Evolutionary conservation across 92 coral and sea anemone species (phyloP).

Genomic region (Porites rus): DNA sequence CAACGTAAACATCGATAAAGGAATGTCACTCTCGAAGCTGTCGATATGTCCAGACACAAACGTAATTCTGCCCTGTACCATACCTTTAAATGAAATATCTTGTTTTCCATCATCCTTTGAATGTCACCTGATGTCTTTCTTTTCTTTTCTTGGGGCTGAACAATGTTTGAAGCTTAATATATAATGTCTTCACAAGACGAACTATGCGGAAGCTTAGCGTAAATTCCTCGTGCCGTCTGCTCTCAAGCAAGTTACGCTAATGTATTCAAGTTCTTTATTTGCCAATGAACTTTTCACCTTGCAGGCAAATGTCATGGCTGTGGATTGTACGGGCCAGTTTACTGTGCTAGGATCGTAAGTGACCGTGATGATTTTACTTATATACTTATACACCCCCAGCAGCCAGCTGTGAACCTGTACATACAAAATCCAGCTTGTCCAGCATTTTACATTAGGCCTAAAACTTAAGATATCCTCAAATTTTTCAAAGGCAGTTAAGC

Average conservation of each 20-base stretch:
- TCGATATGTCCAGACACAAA: slow-evolving; percentile 17
- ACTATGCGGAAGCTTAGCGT: background rate
- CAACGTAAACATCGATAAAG: slow-evolving; percentile 7
- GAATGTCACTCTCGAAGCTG: background rate
- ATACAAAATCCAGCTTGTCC: too few species aligned
- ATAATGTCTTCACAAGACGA: too few species aligned
- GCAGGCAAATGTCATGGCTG: slow-evolving; percentile 97
- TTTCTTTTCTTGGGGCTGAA: background rate
- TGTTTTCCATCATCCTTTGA: background rate
- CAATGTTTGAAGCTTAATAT: background rate
- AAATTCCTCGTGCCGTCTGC: background rate
- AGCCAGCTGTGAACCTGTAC: too few species aligned
- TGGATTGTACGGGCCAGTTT: slow-evolving; percentile 94
- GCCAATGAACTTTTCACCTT: background rate
- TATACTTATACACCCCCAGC: too few species aligned
- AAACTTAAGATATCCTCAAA: too few species aligned
- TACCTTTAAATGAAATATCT: background rate
- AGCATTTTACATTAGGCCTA: too few species aligned
- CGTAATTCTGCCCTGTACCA: background rate
- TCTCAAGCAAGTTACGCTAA: background rate
- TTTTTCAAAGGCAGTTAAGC: too few species aligned
- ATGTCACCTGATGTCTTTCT: background rate
- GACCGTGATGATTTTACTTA: background rate
- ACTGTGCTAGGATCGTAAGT: slow-evolving; percentile 97
- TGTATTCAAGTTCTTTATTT: slow-evolving; percentile 22